Percentiles rank a stretch among this genome's conserved stretches.
These are phyloP conservation scores for Caenorhabditis afra DNA, from an alignment of 2,888 invertebrate species.

Conservation along the genomic window DNA sequence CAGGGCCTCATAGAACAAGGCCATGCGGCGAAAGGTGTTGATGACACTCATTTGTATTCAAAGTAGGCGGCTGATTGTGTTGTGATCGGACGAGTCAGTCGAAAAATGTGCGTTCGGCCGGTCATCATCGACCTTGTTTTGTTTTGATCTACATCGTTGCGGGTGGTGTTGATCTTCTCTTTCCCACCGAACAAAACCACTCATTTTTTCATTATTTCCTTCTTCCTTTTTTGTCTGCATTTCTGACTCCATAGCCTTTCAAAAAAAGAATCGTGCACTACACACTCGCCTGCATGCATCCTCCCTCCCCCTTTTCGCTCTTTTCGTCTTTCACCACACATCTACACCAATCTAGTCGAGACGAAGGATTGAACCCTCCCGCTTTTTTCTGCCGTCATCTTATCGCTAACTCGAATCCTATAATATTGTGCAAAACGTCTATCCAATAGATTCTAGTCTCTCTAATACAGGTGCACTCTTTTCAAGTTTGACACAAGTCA, in stretches of 20 bases:
- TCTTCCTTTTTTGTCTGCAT: too few relatives aligned
- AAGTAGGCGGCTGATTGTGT: background rate
- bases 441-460: slow-evolving; percentile 27
- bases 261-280: slow-evolving; percentile 10
- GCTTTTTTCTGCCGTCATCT: too few relatives aligned
- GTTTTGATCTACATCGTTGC: background rate
- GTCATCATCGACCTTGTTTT: background rate
- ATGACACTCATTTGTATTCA: background rate
- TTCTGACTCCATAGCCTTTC: background rate
- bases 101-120: background rate
- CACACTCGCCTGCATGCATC: background rate
- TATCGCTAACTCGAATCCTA: too few relatives aligned
- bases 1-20: slow-evolving; percentile 1
- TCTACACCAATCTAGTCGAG: slow-evolving; percentile 26
- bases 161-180: slow-evolving; percentile 16
- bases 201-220: too few relatives aligned
- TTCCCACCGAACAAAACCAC: too few relatives aligned
- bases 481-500: slow-evolving; percentile 27
- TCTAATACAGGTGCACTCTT: background rate
- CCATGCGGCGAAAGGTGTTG: background rate
- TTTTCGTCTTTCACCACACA: slow-evolving; percentile 25
- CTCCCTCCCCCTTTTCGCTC: slow-evolving; percentile 2
- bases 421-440: too few relatives aligned
- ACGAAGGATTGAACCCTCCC: slow-evolving; percentile 5
- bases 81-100: background rate